phyloP scores from a whole-genome alignment of 1,140 invertebrate genomes.

The Teleogryllus occipitalis region DNA sequence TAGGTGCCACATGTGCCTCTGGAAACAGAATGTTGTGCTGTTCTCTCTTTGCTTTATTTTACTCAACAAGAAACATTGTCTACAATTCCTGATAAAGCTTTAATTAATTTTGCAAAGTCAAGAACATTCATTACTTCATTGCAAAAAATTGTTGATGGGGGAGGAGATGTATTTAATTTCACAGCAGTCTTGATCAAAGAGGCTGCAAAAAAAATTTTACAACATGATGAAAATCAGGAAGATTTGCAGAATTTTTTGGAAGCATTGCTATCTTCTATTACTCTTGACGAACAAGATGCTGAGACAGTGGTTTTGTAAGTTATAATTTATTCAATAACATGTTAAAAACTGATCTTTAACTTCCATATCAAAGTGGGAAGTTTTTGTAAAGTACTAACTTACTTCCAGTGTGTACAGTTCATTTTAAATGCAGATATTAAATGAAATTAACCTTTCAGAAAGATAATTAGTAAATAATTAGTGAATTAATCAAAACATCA shows the following conservation, averaged over 20 bases:
- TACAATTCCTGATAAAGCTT: slow-evolving; percentile 40
- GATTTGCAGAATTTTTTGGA: slow-evolving; percentile 38
- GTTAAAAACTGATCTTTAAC: not conserved
- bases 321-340: not conserved
- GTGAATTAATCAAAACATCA: not conserved
- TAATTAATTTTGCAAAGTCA: slow-evolving; percentile 41
- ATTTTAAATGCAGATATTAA: not conserved
- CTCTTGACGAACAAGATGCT: slow-evolving; percentile 39
- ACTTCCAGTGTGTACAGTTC: not conserved
- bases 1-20: not conserved
- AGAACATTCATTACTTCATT: slow-evolving; percentile 42
- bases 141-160: not conserved
- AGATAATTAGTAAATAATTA: not conserved
- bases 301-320: slow-evolving; percentile 33
- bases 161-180: slow-evolving; percentile 41
- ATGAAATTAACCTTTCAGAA: not conserved
- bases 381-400: not conserved
- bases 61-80: slow-evolving; percentile 13
- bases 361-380: not conserved
- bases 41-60: slow-evolving; percentile 15
- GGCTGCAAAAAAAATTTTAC: slow-evolving; percentile 33
- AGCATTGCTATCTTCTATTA: slow-evolving; percentile 44
- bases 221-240: slow-evolving; percentile 35
- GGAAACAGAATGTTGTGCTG: not conserved
- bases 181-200: slow-evolving; percentile 42